Base-by-base conservation (phyloP, 1,140 invertebrate genomes). In the Ceratina calcarata region DNA sequence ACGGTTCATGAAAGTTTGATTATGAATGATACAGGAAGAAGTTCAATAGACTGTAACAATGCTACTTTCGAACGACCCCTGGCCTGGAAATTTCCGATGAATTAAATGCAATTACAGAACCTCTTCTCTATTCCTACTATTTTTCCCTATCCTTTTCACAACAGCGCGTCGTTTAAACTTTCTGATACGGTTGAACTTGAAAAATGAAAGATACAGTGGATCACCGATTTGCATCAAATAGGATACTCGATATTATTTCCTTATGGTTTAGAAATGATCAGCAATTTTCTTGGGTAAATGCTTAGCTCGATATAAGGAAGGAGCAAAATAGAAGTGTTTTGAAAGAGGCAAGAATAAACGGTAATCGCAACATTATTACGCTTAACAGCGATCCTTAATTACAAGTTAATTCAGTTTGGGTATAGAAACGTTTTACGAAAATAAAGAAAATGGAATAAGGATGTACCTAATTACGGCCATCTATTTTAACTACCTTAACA, bases 361-460 rank as follows among this genome's bases (percentile, higher is more conserved):
- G 3, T 53, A 53, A 53, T 53, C 49, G 4, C 3, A 7, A 53
- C 13, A 68, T 53, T 24, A 53, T 53, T 51, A 22, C 20, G 8
- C 51, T 68, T 27, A 51, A 68, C 66, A 18, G 66, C 16, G 13
- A 66, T 8, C 65, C 65, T 66, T 66, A 66, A 66, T 49, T 66
- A 49, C 49, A 7, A 68, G 49, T 27, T 68, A 68, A 68, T 68
- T 51, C 20, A 64, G 49, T 27, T 60, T 60, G 0, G 18, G 15
- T 15, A 2, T 27, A n/a, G 27, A 51, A n/a, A 45, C 22, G 37
- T 45, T 45, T 10, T 45, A 45, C 20, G 2, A 3, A 37, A 66
- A 20, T 20, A 6, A 1, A 66, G 20, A 24, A 27, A 68, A 18
- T 18, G 1, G 3, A 53, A 53, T 16, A 53, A 53, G 66, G 49